Conservation (phyloP, 2,113 vertebrate species). For the Abramis brama region DNA sequence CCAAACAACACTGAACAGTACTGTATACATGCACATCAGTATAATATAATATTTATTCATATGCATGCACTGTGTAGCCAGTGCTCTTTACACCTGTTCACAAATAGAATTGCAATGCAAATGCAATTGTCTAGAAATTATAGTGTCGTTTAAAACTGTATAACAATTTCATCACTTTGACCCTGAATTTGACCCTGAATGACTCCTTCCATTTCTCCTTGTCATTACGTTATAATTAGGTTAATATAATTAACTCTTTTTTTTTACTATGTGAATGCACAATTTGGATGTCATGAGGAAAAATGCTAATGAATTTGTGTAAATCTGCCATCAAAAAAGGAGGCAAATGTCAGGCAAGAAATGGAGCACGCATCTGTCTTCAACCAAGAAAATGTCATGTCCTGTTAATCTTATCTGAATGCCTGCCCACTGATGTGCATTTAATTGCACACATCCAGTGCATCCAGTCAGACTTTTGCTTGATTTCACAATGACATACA, state of each 20-base stretch:
- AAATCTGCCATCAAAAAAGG: constrained; percentile 27
- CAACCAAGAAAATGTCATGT: constrained; percentile 68
- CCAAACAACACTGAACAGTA: neutral
- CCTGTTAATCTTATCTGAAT: constrained; percentile 74
- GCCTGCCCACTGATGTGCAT: constrained; percentile 71
- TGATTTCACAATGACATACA: constrained; percentile 45
- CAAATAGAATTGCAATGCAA: neutral
- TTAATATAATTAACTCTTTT: too few relatives aligned
- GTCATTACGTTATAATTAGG: constrained; percentile 40
- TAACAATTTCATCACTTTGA: neutral
- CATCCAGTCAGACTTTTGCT: constrained; percentile 51
- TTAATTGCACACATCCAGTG: constrained; percentile 68
- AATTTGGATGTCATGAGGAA: constrained; percentile 39
- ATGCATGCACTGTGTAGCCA: neutral
- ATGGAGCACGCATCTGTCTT: constrained; percentile 72
- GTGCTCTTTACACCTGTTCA: neutral
- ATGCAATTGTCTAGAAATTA: neutral
- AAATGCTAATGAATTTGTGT: constrained; percentile 58
- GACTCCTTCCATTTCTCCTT: constrained; percentile 23
- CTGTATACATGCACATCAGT: neutral
- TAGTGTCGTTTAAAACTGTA: constrained; percentile 15
- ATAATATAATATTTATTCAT: neutral
- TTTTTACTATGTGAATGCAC: constrained; percentile 32
- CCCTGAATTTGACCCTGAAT: neutral
- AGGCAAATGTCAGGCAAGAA: constrained; percentile 63